Evolutionary conservation across 2,888 invertebrate genomes (phyloP).

Genomic region (Entomobrya proxima): DNA sequence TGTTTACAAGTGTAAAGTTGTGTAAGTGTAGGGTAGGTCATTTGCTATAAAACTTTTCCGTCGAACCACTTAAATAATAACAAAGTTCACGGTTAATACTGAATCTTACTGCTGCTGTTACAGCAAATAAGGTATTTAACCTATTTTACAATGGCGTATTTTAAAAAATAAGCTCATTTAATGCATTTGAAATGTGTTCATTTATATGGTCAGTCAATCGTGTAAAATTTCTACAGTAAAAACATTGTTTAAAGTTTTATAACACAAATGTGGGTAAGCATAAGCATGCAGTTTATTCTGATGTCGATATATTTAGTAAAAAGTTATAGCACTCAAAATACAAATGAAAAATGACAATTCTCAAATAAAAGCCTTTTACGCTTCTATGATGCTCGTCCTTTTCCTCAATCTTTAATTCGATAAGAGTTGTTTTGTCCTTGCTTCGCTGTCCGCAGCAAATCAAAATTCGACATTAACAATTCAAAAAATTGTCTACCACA

Average conservation of each 20-base stretch:
- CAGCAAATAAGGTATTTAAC: too few relatives aligned
- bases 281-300: too few relatives aligned
- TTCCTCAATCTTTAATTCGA: not conserved
- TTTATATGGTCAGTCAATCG: too few relatives aligned
- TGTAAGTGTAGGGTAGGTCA: slow-evolving; percentile 38
- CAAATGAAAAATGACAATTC: slow-evolving; percentile 9
- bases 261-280: too few relatives aligned
- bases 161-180: too few relatives aligned
- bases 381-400: not conserved
- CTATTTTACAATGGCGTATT: too few relatives aligned
- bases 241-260: too few relatives aligned
- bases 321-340: too few relatives aligned
- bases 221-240: too few relatives aligned
- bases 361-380: not conserved
- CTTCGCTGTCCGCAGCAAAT: slow-evolving; percentile 25
- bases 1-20: too few relatives aligned
- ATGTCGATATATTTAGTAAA: too few relatives aligned
- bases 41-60: slow-evolving; percentile 2
- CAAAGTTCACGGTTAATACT: not conserved
- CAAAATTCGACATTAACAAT: slow-evolving; percentile 33
- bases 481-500: slow-evolving; percentile 37
- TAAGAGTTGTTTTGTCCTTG: slow-evolving; percentile 47
- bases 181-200: too few relatives aligned
- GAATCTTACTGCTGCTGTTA: not conserved
- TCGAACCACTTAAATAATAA: not conserved